Evolutionary conservation across 2,797 vertebrate genomes (phyloP), one percentile per base, ranked within the genome.

Genomic region (Enteromius anoplus): DNA sequence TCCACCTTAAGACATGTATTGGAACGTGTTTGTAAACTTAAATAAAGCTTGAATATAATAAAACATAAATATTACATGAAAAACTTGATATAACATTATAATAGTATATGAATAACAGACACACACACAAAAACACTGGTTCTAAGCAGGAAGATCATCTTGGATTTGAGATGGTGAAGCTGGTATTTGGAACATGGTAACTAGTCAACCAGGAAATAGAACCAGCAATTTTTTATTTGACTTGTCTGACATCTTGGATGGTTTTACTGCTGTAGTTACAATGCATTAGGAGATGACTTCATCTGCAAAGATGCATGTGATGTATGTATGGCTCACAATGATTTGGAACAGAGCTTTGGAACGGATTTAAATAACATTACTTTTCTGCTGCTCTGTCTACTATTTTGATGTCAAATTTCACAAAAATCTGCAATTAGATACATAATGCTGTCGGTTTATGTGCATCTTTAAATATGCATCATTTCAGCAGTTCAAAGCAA

Each of bases 361-460:
- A 78, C 3, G 6, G 34, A 71, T 70, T 80, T 58, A 70, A 80
- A 66, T 66, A 21, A 82, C 15, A 75, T 47, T 32, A 19, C 40
- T 19, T 69, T 69, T 51, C 37, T 23, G 10, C 55, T 23, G 55
- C 15, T 66, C 32, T 11, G 2, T 32, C 29, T 65, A 66, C 60
- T n/a, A 47, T 82, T 82, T 42, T 47, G 53, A 53, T 58, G 55
- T 68, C 9, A 29, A 65, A 82, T n/a, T 12, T 2, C 17, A 81
- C 40, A 69, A 71, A 75, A 82, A 58, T 77, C 32, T 69, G 23
- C 26, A 75, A 29, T 15, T 5, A n/a, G 37, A 32, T 53, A 23
- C 17, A 19, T 70, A 4, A 49, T 26, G n/a, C 17, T 66, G 12
- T n/a, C 26, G 58, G 29, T 66, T 53, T 49, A 29, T 29, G 34